Evolutionary conservation across 2,797 vertebrate species (phyloP).

Genomic region (Gobio occitaniae): DNA sequence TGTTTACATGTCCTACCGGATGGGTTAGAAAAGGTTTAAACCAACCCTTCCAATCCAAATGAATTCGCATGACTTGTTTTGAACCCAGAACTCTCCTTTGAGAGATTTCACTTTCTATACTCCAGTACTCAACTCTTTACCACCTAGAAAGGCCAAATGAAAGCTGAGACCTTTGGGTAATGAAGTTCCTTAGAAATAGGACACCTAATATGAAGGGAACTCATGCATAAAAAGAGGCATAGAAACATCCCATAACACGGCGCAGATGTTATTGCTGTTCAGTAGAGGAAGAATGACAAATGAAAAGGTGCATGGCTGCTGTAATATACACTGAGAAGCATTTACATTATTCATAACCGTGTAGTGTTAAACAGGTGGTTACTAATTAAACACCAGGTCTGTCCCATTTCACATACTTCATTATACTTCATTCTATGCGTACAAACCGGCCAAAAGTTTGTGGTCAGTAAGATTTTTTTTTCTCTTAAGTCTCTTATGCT

Average conservation of each 20-base stretch:
- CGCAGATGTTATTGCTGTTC: not conserved
- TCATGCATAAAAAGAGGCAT: constrained; percentile 26
- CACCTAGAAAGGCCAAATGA: constrained; percentile 18
- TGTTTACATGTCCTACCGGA: not conserved
- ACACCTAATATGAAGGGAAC: constrained; percentile 11
- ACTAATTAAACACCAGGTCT: not conserved
- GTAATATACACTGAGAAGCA: constrained; percentile 38
- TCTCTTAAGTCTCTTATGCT: not conserved
- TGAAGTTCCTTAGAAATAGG: constrained; percentile 33
- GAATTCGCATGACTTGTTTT: not conserved
- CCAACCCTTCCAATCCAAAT: not conserved
- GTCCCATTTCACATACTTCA: not conserved
- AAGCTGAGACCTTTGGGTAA: constrained; percentile 37
- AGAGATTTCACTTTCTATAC: constrained; percentile 37
- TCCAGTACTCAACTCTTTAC: constrained; percentile 14
- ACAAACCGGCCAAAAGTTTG: not conserved
- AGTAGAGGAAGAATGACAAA: constrained; percentile 10
- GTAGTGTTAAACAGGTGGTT: constrained; percentile 15
- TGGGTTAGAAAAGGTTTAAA: not conserved
- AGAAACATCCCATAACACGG: constrained; percentile 10
- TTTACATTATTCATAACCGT: constrained; percentile 44
- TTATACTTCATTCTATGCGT: not conserved
- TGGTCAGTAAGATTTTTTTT: not conserved
- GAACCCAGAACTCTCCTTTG: not conserved
- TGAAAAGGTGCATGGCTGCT: constrained; percentile 29